Conservation (phyloP, 2,888 invertebrate genomes). For the Rhyacophila evoluta region DNA sequence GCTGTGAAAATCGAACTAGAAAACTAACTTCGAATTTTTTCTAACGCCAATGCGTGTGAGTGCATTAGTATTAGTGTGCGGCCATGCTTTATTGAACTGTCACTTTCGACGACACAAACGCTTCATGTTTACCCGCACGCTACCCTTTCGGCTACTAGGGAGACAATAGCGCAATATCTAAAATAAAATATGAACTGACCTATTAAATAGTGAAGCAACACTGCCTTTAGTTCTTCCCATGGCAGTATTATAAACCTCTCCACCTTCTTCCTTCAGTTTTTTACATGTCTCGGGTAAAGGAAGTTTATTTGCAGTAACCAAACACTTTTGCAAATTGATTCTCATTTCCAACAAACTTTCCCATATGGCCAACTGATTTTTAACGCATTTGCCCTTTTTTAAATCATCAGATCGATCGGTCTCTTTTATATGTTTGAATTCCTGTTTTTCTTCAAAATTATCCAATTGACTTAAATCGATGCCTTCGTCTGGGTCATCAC, state of each 20-base stretch:
- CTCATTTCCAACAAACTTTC: constrained; percentile 87
- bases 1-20: no score
- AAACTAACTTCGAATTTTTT: no score
- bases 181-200: constrained; percentile 59
- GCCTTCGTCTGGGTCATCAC: constrained; percentile 60
- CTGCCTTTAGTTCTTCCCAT: constrained; percentile 68
- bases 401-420: constrained; percentile 70
- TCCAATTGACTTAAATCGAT: constrained; percentile 66
- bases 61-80: no score
- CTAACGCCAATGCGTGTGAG: no score
- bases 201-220: constrained; percentile 74
- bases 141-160: no score
- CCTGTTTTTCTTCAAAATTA: constrained; percentile 56
- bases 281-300: constrained; percentile 74
- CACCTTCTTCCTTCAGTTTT: constrained; percentile 62
- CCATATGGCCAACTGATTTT: constrained; percentile 82
- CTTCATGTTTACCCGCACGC: no score
- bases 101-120: no score
- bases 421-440: constrained; percentile 72
- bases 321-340: constrained; percentile 87
- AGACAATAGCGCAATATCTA: no score
- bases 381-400: constrained; percentile 76
- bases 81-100: no score
- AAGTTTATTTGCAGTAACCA: constrained; percentile 82
- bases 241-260: constrained; percentile 68